Percentiles rank a stretch among this genome's conserved stretches.
phyloP scores from a whole-genome alignment of 2,888 invertebrate genomes.

The Nomada ferruginata region DNA sequence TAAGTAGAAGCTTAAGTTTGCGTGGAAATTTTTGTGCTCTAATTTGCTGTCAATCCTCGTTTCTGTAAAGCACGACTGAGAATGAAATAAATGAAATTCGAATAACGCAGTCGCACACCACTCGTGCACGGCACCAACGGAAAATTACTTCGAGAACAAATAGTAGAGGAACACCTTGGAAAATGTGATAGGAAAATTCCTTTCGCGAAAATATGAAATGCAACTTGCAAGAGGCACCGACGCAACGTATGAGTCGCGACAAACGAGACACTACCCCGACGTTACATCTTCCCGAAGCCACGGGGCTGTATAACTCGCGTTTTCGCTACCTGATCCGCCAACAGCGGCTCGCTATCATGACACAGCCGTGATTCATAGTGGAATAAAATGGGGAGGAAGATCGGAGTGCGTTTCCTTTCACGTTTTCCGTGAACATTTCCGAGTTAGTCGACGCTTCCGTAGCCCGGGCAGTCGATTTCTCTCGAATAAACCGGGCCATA shows the following conservation, averaged over 20 bases:
- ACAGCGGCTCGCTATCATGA: slow-evolving; percentile 56
- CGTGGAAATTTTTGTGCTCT: no score
- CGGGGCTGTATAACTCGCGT: slow-evolving; percentile 46
- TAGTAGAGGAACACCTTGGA: no score
- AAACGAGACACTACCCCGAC: slow-evolving; percentile 45
- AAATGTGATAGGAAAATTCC: background rate
- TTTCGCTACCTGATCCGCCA: slow-evolving; percentile 49
- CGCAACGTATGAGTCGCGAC: slow-evolving; percentile 35
- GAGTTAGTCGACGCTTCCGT: slow-evolving; percentile 29
- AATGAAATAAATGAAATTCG: no score
- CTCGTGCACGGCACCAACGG: no score
- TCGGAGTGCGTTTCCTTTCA: slow-evolving; percentile 37
- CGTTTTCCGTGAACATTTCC: slow-evolving; percentile 9
- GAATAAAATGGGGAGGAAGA: slow-evolving; percentile 58
- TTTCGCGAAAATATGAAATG: background rate
- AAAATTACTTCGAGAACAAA: no score
- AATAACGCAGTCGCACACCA: no score
- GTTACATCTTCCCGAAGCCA: slow-evolving; percentile 42
- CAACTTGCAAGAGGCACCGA: background rate
- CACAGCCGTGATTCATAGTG: slow-evolving; percentile 62
- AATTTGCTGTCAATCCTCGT: no score
- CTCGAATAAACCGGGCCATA: slow-evolving; percentile 54
- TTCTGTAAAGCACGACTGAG: no score
- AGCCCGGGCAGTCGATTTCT: slow-evolving; percentile 56
- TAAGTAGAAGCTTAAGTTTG: no score